Base-by-base conservation (phyloP, 2,797 vertebrate genomes). In the Pipistrellus pygmaeus region DNA sequence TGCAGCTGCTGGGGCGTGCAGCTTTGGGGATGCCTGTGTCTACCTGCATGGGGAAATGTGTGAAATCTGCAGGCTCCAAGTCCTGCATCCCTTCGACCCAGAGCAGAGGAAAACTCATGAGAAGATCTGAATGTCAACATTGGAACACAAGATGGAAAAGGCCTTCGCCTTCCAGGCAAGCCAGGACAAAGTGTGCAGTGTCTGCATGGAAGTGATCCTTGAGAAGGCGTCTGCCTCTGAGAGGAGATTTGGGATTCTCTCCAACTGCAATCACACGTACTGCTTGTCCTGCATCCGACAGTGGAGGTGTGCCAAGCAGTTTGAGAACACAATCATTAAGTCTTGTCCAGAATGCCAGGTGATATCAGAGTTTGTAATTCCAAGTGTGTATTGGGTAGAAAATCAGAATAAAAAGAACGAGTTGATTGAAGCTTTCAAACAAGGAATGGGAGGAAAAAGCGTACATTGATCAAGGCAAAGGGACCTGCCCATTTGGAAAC, bases 191-290 rank as follows among this genome's bases (percentile, higher is more conserved):
- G 99, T 99, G 88, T 99, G 99, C 89, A 99, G 99, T 30, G 99
- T 99, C 98, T 99, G 99, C 96, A 99, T 99, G 99, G 99, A 99
- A 96, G 98, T 99, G 96, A 99, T 99, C 92, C 99, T 99, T 0
- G 99, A 99, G 98, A 99, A 99, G 71, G 92, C 97, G 0, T 98
- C 98, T 0, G 98, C 99, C 0, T 99, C 99, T 0, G 99, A 99
- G 97, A 98, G 99, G 71, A 98, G 99, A 93, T 99, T 99, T 7
- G 99, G 99, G 66, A 99, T 99, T 85, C 98, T 99, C 87, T 99
- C 99, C 80, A 99, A 98, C 97, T 99, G 99, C 98, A 99, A 97
- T 84, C 99, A 99, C 98, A 99, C 98, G 0, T 99, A 99, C 98
- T 99, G 99, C 95, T 97, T 99, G 96, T 97, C 98, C 96, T 99